Base-by-base conservation (phyloP, 2,888 invertebrate species). In the Quadroppia sp. region DNA sequence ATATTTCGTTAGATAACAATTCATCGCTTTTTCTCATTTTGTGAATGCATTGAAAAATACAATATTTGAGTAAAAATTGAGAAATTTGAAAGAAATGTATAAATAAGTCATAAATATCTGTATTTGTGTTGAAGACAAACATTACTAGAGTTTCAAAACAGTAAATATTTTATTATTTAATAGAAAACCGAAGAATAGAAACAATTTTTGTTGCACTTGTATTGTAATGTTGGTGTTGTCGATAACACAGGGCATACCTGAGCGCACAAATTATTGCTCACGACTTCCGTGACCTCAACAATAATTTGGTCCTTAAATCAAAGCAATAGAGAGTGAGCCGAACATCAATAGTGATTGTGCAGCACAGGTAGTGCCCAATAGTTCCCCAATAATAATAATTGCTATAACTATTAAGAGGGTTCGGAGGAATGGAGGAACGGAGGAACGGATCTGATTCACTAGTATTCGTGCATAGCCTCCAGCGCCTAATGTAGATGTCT, bases 241-340 rank as follows among this genome's bases (percentile, higher is more conserved):
- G 53, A 53, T 23, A 20, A 40, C 40, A 28, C 56, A 56, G 56
- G 40, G 64, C 36, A 64, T 64, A 64, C 36, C 40, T 36, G 30
- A 20, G 30, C 28, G 30, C 28, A 6, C 64, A 20, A 64, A 40
- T 64, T 32, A 64, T 64, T 36, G 64, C 64, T 64, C 64, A 64
- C 64, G 64, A 64, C 64, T 64, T 64, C 36, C 64, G 64, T 64
- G 64, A 64, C 64, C 64, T 64, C 36, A 64, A 36, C 64, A 40
- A 40, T 64, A 64, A 64, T 64, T 64, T 64, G 17, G 40, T 64
- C 40, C 17, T 40, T 64, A 64, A 64, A 64, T 64, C 64, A 64
- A 64, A 40, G 36, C 64, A 64, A 6, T 20, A n/a, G 64, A 64
- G 9, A 64, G n/a, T 30, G 11, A n/a, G 36, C 15, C 20, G 40